Base-by-base conservation (phyloP, 2,113 vertebrate species). In the Physeter macrocephalus region DNA sequence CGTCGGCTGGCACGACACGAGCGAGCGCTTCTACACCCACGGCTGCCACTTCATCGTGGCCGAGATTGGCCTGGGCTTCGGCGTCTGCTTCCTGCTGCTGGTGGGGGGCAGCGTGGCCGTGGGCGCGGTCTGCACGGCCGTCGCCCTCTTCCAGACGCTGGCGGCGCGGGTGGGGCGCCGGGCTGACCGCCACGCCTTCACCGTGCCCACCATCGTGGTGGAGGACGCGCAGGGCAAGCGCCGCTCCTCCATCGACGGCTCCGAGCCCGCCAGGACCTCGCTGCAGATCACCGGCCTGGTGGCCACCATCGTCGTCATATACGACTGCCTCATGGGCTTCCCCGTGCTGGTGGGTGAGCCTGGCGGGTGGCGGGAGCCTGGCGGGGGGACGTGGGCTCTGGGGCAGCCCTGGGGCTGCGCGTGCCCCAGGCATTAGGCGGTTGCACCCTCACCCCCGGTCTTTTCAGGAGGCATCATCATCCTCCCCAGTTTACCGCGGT, bases 41-140 rank as follows among this genome's bases (percentile, higher is more conserved):
- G 99, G 99, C 98, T 99, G 99, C 98, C 99, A 99, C 94, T 99
- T 99, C 98, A 99, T 99, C 11, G 99, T 99, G 97, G 99, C 99
- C 0, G 99, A 99, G 99, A 99, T 99, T 0, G 99, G 99, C 96
- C 99, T 99, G 94, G 99, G 99, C 98, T 99, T 99, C 0, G 99
- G 99, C 0, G 99, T 99, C 92, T 99, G 99, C 98, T 99, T 99
- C 98, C 98, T 99, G 97, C 98, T 99, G 88, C 98, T 99, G 96
- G 99, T 99, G 80, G 99, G 99, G 0, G 99, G 99, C 95, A 99
- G 99, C 2, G 98, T 99, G 88, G 98, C 99, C 77, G 99, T 99
- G 99, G 99, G 99, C 1, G 98, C 99, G 66, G 99, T 99, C 96
- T 99, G 99, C 98, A 99, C 99, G 0, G 99, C 98, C 98, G 99